Evolutionary conservation across 2,888 invertebrate species (phyloP), one percentile per base, ranked within the genome.

Genomic region (Diogma glabrata): DNA sequence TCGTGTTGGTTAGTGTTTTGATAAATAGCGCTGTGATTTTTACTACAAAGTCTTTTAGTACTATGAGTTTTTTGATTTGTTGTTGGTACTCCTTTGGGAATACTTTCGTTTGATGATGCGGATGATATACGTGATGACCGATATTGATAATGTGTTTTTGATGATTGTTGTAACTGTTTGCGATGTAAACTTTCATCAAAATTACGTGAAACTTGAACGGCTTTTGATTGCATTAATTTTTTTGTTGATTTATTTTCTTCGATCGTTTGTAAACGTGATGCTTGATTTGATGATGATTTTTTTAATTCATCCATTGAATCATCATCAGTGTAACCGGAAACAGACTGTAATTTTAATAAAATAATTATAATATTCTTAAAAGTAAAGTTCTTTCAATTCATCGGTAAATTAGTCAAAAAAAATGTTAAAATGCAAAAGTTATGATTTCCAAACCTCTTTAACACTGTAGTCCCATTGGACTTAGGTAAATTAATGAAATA

Each of bases 241-340:
- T 48, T 49, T 8, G 53, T 45, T 14, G 52, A 51, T 2, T 60
- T 57, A 53, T 66, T 67, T 53, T 70, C 69, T 50, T 66, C 66
- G 26, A 70, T 70, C 26, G 70, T 70, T 49, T 67, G 69, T 23
- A 70, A 59, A 1, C 68, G 67, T 23, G 64, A 65, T 26, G 63
- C 60, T 16, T 65, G 60, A 36, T 65, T 63, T 53, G 64, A 55
- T 51, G 63, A 64, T 14, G 63, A 61, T 54, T 68, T 63, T 56
- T 63, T 59, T 63, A 67, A 63, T 61, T 68, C 66, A 57, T 68
- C 69, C 53, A 64, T 60, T 23, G 61, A 62, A 33, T 70, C 68
- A 51, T 75, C 77, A 57, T 76, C 75, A 12, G 74, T 72, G 58
- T 71, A 72, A 28, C 69, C 72, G 50, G 71, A 71, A 17, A 77